Conservation (phyloP, 2,888 invertebrate genomes). For the Hesperia comma region DNA sequence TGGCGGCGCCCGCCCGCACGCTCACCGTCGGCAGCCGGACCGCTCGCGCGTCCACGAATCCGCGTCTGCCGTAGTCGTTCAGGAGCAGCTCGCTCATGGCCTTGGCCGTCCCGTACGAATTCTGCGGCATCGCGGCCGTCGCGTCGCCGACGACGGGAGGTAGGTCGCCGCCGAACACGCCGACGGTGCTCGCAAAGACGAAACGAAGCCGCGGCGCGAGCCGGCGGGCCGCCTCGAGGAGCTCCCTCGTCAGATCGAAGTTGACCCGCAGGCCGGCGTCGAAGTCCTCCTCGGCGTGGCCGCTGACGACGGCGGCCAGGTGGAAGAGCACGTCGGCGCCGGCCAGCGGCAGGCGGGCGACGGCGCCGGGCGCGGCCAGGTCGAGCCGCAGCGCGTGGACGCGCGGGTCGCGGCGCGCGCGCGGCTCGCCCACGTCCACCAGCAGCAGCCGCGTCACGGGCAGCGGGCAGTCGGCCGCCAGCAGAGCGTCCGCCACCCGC, state of each 20-base stretch:
- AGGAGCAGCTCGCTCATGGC: constrained; percentile 71
- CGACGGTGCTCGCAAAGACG: constrained; percentile 66
- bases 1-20: constrained; percentile 67
- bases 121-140: constrained; percentile 64
- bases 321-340: constrained; percentile 62
- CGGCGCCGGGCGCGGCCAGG: constrained; percentile 51
- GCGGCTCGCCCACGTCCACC: constrained; percentile 46
- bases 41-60: constrained; percentile 63
- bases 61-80: constrained; percentile 69
- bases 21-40: constrained; percentile 71
- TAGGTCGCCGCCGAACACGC: constrained; percentile 65
- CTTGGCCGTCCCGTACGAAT: constrained; percentile 71
- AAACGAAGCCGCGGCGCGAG: constrained; percentile 54
- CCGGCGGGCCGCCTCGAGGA: constrained; percentile 62
- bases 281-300: constrained; percentile 69
- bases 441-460: constrained; percentile 52
- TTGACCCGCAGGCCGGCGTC: constrained; percentile 69
- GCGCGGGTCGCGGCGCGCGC: constrained; percentile 48
- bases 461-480: constrained; percentile 49
- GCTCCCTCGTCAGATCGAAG: constrained; percentile 66
- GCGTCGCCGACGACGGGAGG: constrained; percentile 58
- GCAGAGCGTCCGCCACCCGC: constrained; percentile 55
- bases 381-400: constrained; percentile 52
- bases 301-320: constrained; percentile 73
- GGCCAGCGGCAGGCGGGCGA: constrained; percentile 52